Conservation (phyloP, 2,888 invertebrate genomes). For the Tenodera sinensis region DNA sequence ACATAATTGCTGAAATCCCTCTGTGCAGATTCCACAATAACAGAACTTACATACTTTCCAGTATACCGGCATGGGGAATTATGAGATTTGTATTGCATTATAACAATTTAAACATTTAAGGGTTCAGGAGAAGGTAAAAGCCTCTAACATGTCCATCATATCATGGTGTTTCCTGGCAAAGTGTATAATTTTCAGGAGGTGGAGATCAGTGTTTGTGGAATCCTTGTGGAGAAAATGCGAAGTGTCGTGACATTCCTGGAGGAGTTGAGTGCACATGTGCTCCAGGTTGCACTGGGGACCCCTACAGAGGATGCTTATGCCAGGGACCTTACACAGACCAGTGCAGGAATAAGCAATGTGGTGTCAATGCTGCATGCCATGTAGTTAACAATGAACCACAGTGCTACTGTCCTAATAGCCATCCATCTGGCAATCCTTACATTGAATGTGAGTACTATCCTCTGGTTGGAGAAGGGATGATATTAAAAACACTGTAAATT, state of each 20-base stretch:
- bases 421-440: conserved; percentile 80
- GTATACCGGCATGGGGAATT: too few relatives aligned
- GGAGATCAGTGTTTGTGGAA: conserved; percentile 62
- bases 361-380: conserved; percentile 76
- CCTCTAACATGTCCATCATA: too few relatives aligned
- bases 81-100: too few relatives aligned
- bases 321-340: conserved; percentile 62
- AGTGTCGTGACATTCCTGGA: conserved; percentile 70
- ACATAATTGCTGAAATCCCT: too few relatives aligned
- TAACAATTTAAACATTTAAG: too few relatives aligned
- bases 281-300: conserved; percentile 76
- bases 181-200: background rate
- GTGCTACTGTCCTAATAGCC: conserved; percentile 80
- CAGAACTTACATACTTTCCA: too few relatives aligned
- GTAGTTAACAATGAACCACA: conserved; percentile 64
- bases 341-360: conserved; percentile 77
- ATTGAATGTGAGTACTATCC: conserved; percentile 69
- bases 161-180: too few relatives aligned
- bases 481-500: background rate
- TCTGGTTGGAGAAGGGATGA: background rate
- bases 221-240: conserved; percentile 80
- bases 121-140: too few relatives aligned
- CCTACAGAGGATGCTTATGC: conserved; percentile 75
- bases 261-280: conserved; percentile 79
- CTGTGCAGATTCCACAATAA: too few relatives aligned